Evolutionary conservation across 2,888 invertebrate species (phyloP), one percentile per base, ranked within the genome.

Genomic region (Acanthosepion pharaonis): DNA sequence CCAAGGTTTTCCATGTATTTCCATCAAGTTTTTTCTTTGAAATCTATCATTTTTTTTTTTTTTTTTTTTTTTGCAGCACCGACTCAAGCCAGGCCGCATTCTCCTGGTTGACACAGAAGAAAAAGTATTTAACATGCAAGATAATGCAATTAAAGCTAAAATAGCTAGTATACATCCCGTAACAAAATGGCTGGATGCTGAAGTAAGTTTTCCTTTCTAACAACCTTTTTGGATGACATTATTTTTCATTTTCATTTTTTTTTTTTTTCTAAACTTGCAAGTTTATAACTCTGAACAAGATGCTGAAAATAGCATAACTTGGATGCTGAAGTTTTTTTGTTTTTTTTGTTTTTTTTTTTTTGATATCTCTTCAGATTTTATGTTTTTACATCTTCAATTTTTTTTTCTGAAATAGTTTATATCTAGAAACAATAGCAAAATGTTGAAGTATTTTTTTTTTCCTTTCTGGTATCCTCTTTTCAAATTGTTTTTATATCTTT

Each of bases 11-110:
- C n/a, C 8, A 18, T 94, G 11, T 55, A 5, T 95, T 11, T 78
- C n/a, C 33, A 15, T n/a, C 78, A 8, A 9, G 11, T 3, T 64
- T 64, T 64, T 23, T n/a, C 15, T n/a, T 15, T 78, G n/a, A 9
- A 33, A 33, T 11, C 2, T 42, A 42, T 42, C 42, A 42, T 42
- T 42, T 42, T 42, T 42, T 2, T 42, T 42, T 42, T 78, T n/a
- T n/a, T 33, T 78, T 78, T n/a, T 15, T 33, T 8, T 96, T 96
- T 98, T 98, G 91, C 98, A 99, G 98, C 99, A 99, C 97, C 99
- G 99, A 95, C 98, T 99, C 96, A 99, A 99, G 97, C 99, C 99
- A 2, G 99, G 99, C 8, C 98, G 99, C 96, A 99, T 99, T 99
- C 98, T 99, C 97, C 98, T 99, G 96, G 99, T 99, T 94, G 99